Percentiles rank a stretch among this genome's conserved stretches.
Conservation (phyloP, 2,888 invertebrate species). For the Microplitis deprimator region DNA sequence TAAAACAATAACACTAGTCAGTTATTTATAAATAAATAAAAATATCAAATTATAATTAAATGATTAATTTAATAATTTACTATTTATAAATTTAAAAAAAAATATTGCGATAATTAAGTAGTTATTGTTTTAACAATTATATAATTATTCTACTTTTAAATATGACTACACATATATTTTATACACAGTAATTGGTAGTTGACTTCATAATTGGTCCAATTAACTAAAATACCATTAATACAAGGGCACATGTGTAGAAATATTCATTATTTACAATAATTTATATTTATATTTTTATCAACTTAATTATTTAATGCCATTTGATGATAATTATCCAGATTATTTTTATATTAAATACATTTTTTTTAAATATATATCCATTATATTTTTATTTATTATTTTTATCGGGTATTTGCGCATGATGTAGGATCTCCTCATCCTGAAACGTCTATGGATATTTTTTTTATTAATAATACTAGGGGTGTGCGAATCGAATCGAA, state of each 20-base stretch:
- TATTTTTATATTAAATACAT: not conserved
- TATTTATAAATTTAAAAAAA: not conserved
- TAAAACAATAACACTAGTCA: not conserved
- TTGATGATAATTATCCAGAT: slow-evolving; percentile 39
- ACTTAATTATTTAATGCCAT: slow-evolving; percentile 31
- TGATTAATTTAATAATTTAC: too few species aligned
- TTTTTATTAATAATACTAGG: slow-evolving; percentile 47
- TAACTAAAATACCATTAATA: slow-evolving; percentile 30
- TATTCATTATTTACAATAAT: slow-evolving; percentile 45
- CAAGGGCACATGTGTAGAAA: slow-evolving; percentile 47
- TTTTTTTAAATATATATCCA: slow-evolving; percentile 25
- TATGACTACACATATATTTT: not conserved
- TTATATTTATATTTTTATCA: slow-evolving; percentile 30
- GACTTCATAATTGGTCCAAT: not conserved
- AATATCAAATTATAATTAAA: too few species aligned
- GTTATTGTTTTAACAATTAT: not conserved
- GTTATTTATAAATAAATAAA: too few species aligned
- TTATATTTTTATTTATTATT: slow-evolving; percentile 43
- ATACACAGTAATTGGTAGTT: not conserved
- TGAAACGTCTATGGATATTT: slow-evolving; percentile 49
- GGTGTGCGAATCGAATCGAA: too few species aligned
- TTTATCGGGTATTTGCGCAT: slow-evolving; percentile 44
- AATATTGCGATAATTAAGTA: not conserved
- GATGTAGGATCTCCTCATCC: slow-evolving; percentile 19
- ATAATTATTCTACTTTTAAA: not conserved